phyloP scores from a whole-genome alignment of 2,888 invertebrate genomes.

The Cepaea hortensis region DNA sequence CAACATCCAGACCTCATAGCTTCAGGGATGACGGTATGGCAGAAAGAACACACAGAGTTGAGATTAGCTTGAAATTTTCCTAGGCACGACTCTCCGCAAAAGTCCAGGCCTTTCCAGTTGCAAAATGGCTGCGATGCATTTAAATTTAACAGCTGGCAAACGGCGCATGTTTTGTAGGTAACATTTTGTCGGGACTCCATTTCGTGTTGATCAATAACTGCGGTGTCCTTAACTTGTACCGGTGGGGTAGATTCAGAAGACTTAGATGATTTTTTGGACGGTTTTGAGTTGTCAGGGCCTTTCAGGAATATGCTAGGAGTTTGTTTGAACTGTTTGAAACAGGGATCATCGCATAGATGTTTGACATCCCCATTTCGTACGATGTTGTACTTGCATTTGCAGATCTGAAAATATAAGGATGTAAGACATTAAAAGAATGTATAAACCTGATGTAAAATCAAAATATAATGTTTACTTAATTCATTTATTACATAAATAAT shows the following conservation, averaged over 20 bases:
- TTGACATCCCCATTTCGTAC: slow-evolving; percentile 74
- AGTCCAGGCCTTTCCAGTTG: slow-evolving; percentile 87
- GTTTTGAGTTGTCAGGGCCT: not conserved
- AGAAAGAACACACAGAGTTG: slow-evolving; percentile 88
- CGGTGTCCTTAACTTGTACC: not conserved
- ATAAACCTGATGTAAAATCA: too few species aligned
- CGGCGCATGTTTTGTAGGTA: slow-evolving; percentile 65
- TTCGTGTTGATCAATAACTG: not conserved
- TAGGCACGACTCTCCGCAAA: slow-evolving; percentile 91
- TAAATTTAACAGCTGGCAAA: slow-evolving; percentile 71
- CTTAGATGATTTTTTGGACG: slow-evolving; percentile 1
- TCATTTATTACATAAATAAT: too few species aligned
- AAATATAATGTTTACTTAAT: too few species aligned
- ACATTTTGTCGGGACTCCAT: slow-evolving; percentile 19
- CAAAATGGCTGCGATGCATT: slow-evolving; percentile 54
- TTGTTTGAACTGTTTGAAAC: slow-evolving; percentile 73
- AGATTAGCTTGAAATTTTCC: slow-evolving; percentile 87
- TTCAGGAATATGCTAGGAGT: slow-evolving; percentile 69
- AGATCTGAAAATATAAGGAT: slow-evolving; percentile 59
- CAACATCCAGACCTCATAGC: slow-evolving; percentile 93
- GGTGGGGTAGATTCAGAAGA: not conserved
- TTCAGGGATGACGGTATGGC: slow-evolving; percentile 85
- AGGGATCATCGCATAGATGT: slow-evolving; percentile 75
- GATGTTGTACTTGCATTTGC: slow-evolving; percentile 76
- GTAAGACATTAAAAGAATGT: not conserved